Percentiles rank a stretch among this genome's conserved stretches.
phyloP scores from a whole-genome alignment of 2,797 vertebrate genomes.

The Sebastes taczanowskii region DNA sequence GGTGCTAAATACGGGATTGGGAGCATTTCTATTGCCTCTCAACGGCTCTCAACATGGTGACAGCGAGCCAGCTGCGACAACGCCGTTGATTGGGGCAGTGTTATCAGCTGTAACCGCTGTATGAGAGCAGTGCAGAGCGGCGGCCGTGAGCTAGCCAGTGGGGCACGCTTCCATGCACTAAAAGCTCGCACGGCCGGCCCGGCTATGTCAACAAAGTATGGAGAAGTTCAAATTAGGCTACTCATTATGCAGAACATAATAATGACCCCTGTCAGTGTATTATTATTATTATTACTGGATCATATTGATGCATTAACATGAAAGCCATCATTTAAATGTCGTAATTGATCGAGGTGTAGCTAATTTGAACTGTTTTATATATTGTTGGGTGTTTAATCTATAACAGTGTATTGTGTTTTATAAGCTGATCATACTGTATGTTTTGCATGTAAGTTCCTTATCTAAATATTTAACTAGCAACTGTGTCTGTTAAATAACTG shows the following conservation, averaged over 20 bases:
- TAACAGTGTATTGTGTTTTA: not conserved
- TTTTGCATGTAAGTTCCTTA: not conserved
- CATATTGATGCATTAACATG: not conserved
- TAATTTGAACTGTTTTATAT: not conserved
- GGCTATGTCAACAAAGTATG: too few species aligned
- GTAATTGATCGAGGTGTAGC: not conserved
- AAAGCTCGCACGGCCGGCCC: accelerated
- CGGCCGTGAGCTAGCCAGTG: too few species aligned
- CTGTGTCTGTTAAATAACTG: not conserved
- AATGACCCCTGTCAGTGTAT: not conserved
- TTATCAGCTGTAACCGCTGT: too few species aligned
- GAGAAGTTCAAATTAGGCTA: not conserved
- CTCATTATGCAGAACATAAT: not conserved
- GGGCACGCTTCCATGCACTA: accelerated
- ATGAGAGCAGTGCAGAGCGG: too few species aligned
- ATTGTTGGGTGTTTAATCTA: not conserved
- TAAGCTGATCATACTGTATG: not conserved
- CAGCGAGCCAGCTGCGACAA: too few species aligned
- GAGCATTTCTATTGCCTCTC: too few species aligned
- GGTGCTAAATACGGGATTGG: too few species aligned
- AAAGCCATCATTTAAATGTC: not conserved
- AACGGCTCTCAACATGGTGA: too few species aligned
- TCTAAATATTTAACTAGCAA: not conserved
- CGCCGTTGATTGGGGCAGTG: too few species aligned
- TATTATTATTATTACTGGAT: not conserved